Percentiles rank a stretch among this genome's conserved stretches.
Evolutionary conservation across 2,113 vertebrate genomes (phyloP).

Genomic region (Pionites leucogaster): DNA sequence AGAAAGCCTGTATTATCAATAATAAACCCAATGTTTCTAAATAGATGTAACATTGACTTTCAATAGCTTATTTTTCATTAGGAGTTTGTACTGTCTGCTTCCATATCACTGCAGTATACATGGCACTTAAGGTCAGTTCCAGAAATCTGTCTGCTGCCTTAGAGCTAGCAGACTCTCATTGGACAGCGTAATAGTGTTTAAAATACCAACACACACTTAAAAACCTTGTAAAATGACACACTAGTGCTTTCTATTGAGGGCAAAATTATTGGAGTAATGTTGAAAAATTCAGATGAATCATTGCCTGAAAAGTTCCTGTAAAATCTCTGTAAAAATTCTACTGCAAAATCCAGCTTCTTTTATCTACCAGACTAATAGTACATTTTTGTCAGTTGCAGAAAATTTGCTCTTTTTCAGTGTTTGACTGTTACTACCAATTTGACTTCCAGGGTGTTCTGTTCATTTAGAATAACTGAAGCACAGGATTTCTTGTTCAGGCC

Average conservation of each 20-base stretch:
- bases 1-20: background rate
- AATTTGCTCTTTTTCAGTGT: background rate
- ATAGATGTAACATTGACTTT: background rate
- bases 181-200: background rate
- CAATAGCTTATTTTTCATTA: background rate
- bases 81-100: background rate
- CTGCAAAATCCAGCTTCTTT: background rate
- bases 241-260: background rate
- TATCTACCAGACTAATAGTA: background rate
- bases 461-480: background rate
- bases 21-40: background rate
- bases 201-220: background rate
- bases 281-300: background rate
- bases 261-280: background rate
- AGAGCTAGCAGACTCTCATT: background rate
- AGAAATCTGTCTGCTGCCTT: background rate
- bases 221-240: background rate
- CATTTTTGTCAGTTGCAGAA: background rate
- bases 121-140: background rate
- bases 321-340: background rate
- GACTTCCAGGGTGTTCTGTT: background rate
- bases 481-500: background rate
- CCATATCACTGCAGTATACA: background rate
- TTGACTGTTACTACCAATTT: background rate
- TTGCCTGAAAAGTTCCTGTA: background rate